These are phyloP conservation scores for Mesitornis unicolor DNA, from an alignment of 2,113 vertebrate genomes.

Conservation along the genomic window DNA sequence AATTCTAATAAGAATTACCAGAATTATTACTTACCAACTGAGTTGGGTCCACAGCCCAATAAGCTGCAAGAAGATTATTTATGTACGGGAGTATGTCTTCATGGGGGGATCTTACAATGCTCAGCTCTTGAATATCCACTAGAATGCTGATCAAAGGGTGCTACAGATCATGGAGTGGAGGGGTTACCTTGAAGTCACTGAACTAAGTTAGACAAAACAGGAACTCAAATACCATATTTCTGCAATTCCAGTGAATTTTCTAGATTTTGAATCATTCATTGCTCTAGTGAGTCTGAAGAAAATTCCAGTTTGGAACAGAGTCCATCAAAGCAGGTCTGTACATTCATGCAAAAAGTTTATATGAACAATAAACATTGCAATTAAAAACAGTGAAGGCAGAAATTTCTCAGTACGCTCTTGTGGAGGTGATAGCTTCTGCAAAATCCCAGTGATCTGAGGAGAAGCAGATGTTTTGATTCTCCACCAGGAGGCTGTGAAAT, in stretches of 20 bases:
- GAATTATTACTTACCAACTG: neutral
- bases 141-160: neutral
- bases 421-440: neutral
- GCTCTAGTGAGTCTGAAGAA: neutral
- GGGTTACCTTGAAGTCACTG: neutral
- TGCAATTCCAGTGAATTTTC: neutral
- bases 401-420: neutral
- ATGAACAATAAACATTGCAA: neutral
- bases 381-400: neutral
- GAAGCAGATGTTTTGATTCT: conserved; percentile 9
- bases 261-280: neutral
- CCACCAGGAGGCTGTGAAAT: neutral
- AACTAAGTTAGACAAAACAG: neutral
- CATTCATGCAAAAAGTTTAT: neutral
- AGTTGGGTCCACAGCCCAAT: neutral
- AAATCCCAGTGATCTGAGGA: neutral
- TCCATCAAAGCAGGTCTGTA: neutral
- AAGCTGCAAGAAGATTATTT: neutral
- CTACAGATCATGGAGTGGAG: neutral
- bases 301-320: neutral
- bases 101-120: neutral
- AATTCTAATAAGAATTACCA: too few species aligned
- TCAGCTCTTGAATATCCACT: neutral
- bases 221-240: neutral
- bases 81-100: neutral